These are phyloP conservation scores for Pammene fasciana DNA, from an alignment of 2,888 invertebrate genomes.

Conservation along the genomic window DNA sequence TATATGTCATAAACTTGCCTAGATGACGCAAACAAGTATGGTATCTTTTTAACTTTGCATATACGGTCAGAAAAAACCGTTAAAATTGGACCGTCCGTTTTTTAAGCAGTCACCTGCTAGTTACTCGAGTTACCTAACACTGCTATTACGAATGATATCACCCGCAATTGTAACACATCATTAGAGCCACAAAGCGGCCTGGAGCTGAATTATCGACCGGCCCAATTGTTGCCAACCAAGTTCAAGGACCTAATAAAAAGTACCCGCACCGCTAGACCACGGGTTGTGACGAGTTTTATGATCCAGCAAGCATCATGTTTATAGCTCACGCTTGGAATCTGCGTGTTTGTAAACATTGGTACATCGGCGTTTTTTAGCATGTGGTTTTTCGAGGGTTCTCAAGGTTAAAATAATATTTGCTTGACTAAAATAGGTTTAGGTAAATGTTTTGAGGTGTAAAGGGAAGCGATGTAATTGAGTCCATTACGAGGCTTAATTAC, in stretches of 20 bases:
- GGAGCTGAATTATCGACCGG: constrained; percentile 76
- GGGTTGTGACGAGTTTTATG: constrained; percentile 62
- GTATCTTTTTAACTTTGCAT: background rate
- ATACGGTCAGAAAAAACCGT: background rate
- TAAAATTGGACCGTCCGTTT: constrained; percentile 11
- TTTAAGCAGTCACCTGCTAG: constrained; percentile 32
- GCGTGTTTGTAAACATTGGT: constrained; percentile 52
- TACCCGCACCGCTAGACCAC: constrained; percentile 59
- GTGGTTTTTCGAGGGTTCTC: constrained; percentile 26
- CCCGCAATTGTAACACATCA: constrained; percentile 57
- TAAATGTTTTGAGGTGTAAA: constrained; percentile 2
- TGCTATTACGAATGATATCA: constrained; percentile 64
- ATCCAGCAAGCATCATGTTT: constrained; percentile 51
- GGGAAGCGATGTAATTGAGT: constrained; percentile 12
- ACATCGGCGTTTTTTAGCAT: constrained; percentile 44
- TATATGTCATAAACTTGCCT: too few relatives aligned
- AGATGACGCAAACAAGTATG: background rate
- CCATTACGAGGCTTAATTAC: constrained; percentile 30
- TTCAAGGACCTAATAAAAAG: constrained; percentile 79
- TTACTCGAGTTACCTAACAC: constrained; percentile 45
- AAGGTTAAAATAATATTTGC: constrained; percentile 38
- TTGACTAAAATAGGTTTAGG: constrained; percentile 10
- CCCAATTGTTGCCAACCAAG: constrained; percentile 73
- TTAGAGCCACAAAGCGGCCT: constrained; percentile 58
- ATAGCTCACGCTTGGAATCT: constrained; percentile 48